Conservation (phyloP, 1,140 invertebrate species). For the Pemphigus obesinymphae region DNA sequence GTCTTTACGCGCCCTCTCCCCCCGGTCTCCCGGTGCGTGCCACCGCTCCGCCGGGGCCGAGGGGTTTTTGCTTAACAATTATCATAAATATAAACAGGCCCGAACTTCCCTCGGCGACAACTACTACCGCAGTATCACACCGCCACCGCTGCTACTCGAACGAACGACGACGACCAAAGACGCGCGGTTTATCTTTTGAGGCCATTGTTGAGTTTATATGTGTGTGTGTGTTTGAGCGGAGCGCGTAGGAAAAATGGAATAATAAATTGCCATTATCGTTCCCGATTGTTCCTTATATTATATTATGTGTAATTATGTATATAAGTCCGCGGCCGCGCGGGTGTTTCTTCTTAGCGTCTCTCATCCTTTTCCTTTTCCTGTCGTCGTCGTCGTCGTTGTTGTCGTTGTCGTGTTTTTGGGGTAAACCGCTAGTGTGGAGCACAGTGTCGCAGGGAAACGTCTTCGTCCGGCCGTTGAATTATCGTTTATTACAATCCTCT, state of each 20-base stretch:
- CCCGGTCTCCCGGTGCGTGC: neutral
- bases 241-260: conserved; percentile 38
- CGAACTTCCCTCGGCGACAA: conserved; percentile 31
- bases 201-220: conserved; percentile 30
- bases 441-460: conserved; percentile 10
- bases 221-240: neutral
- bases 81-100: conserved; percentile 41
- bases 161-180: conserved; percentile 16
- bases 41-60: neutral
- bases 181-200: conserved; percentile 37
- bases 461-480: conserved; percentile 38
- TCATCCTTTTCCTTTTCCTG: conserved; percentile 41
- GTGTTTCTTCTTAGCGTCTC: conserved; percentile 18
- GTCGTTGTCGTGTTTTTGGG: neutral
- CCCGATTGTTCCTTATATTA: conserved; percentile 38
- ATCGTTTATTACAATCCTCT: conserved; percentile 35
- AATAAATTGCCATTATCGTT: conserved; percentile 39
- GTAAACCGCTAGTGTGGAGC: neutral
- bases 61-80: conserved; percentile 41
- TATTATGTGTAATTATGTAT: conserved; percentile 41
- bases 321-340: conserved; percentile 12
- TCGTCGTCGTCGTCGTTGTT: conserved; percentile 11
- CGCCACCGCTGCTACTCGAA: neutral
- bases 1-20: neutral
- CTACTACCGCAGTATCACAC: conserved; percentile 5